A percentile compares a stretch with the other conserved stretches of the same genome.
Evolutionary conservation across 2,113 vertebrate genomes (phyloP).

Genomic region (Apteryx mantelli): DNA sequence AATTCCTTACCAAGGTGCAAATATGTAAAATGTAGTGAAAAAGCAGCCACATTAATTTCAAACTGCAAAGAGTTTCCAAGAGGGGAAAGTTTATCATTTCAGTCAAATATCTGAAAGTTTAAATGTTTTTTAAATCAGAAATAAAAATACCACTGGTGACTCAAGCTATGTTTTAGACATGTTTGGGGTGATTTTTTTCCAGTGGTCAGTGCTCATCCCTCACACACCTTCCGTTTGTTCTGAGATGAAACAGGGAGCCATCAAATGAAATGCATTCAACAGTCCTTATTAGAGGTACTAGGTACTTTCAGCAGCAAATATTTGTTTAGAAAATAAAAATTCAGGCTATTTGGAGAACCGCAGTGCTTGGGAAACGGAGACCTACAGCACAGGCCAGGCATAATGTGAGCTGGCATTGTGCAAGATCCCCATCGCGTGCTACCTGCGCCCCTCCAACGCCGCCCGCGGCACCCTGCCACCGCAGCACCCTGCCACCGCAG

Average conservation of each 20-base stretch:
- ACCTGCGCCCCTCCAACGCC: neutral
- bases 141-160: neutral
- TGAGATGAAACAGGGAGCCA: neutral
- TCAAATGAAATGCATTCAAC: neutral
- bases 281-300: neutral
- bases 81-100: conserved; percentile 52
- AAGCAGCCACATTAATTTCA: conserved; percentile 21
- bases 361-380: neutral
- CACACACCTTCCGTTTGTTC: neutral
- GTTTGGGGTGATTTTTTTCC: conserved; percentile 13
- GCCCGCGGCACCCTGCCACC: neutral
- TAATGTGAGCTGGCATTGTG: neutral
- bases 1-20: conserved; percentile 42
- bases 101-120: conserved; percentile 44
- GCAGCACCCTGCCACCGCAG: neutral
- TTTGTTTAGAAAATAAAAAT: neutral
- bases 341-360: neutral
- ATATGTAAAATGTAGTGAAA: conserved; percentile 53
- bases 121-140: conserved; percentile 57
- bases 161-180: conserved; percentile 1
- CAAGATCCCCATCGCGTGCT: conserved; percentile 28
- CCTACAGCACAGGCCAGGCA: conserved; percentile 13
- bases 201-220: neutral
- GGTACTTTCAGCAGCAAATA: conserved; percentile 10
- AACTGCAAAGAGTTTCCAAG: conserved; percentile 50